Evolutionary conservation across 2,113 vertebrate species (phyloP), one percentile per base, ranked within the genome.

Genomic region (Hippopotamus amphibius): DNA sequence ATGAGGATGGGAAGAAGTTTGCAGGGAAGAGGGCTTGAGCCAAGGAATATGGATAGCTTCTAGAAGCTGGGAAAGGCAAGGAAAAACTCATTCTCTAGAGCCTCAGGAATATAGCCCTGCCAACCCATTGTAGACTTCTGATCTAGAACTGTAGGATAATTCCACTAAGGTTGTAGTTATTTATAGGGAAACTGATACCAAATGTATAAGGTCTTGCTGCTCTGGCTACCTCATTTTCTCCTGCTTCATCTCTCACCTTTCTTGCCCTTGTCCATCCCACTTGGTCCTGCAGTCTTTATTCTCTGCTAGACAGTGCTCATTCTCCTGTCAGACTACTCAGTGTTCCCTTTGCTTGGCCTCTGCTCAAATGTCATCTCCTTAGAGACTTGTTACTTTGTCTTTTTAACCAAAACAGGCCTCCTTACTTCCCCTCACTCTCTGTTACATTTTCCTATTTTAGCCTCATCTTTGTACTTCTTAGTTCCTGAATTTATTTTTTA

Each of bases 401-500:
- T 19, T 76, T 7, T 53, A 21, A 30, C n/a, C 68, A 48, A 15
- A 87, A 46, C 30, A 65, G 43, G 3, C 21, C 26, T 55, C 22
- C 41, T 24, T 8, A 5, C 63, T 57, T n/a, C 9, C 84, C 37
- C 15, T 30, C 17, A 4, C 24, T 15, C 33, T 7, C 13, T 5
- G 1, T 19, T 26, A 37, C 53, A 10, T 22, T 87, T 83, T 84
- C 41, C 46, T 93, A 1, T 46, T 65, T 74, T 76, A 92, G 46
- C 48, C 85, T 26, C 77, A 19, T 83, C 37, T 90, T 43, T 46
- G 79, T 7, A 71, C 46, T 80, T 72, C 57, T 59, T 21, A 37
- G 55, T 93, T 90, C 55, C 48, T 50, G 63, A 80, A 59, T 80
- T 95, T 95, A 65, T 9, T 50, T 95, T 79, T 53, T 53, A 8